Percentiles rank a stretch among this genome's conserved stretches.
Conservation (phyloP, 2,797 vertebrate genomes). For the Liparis tanakae region DNA sequence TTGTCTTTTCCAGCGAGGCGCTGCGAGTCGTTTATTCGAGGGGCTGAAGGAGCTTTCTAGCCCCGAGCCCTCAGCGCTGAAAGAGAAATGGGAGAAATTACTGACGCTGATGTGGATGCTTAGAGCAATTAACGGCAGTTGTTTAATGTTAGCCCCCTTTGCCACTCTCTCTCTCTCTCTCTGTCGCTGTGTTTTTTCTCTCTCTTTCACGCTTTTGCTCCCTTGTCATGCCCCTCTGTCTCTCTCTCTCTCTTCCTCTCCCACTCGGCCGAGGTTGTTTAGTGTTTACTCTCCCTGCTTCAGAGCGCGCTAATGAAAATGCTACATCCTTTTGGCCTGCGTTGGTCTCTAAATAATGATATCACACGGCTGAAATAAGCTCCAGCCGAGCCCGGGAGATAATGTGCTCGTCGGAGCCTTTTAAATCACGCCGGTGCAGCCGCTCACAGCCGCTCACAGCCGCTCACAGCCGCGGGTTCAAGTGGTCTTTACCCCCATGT, state of each 20-base stretch:
- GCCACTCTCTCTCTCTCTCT: conserved; percentile 74
- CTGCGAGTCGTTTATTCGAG: conserved; percentile 70
- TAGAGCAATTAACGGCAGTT: conserved; percentile 93
- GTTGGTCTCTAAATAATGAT: conserved; percentile 83
- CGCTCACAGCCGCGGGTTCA: conserved; percentile 81
- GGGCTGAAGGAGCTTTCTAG: conserved; percentile 72
- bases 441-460: conserved; percentile 77
- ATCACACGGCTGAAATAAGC: conserved; percentile 81
- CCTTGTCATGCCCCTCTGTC: conserved; percentile 38
- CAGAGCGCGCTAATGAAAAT: conserved; percentile 81
- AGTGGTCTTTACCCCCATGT: conserved; percentile 84
- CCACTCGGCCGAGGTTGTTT: conserved; percentile 85
- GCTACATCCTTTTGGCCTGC: conserved; percentile 67
- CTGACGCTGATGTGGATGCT: conserved; percentile 90
- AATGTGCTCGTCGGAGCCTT: conserved; percentile 81
- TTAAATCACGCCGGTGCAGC: conserved; percentile 80
- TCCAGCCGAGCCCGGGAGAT: conserved; percentile 78
- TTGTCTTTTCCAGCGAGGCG: conserved; percentile 74
- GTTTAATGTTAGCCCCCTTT: conserved; percentile 88
- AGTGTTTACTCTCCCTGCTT: conserved; percentile 85
- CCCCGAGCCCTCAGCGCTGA: conserved; percentile 61
- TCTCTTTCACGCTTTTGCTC: conserved; percentile 29
- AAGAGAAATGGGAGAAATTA: conserved; percentile 93
- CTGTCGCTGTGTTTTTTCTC: conserved; percentile 41
- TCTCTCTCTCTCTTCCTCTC: conserved; percentile 36